Evolutionary conservation across 2,113 vertebrate species (phyloP).

Genomic region (Xyliphius kryptos): DNA sequence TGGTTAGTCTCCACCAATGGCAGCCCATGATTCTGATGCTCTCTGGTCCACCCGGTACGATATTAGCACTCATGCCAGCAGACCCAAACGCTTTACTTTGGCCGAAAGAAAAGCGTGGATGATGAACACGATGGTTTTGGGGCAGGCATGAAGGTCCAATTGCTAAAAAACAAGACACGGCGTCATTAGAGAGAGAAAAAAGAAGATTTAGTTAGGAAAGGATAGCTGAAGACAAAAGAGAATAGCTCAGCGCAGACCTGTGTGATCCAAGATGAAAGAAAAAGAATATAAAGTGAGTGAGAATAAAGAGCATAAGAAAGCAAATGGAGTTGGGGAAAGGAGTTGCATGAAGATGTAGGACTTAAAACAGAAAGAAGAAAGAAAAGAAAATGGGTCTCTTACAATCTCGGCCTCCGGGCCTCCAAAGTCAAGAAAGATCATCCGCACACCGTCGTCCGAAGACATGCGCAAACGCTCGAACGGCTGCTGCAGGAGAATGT

Average conservation of each 20-base stretch:
- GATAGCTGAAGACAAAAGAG: slow-evolving; percentile 2
- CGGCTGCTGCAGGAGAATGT: slow-evolving; percentile 83
- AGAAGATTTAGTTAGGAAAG: background rate
- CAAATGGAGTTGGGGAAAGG: too few relatives aligned
- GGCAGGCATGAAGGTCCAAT: slow-evolving; percentile 91
- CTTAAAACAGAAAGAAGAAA: too few relatives aligned
- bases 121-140: slow-evolving; percentile 98
- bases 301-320: slow-evolving; percentile 2
- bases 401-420: slow-evolving; percentile 90
- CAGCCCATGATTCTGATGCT: slow-evolving; percentile 25
- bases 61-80: slow-evolving; percentile 62
- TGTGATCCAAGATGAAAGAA: slow-evolving; percentile 13
- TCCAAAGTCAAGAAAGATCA: slow-evolving; percentile 93
- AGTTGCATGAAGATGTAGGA: too few relatives aligned
- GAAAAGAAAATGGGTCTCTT: slow-evolving; percentile 50
- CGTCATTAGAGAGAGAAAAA: background rate
- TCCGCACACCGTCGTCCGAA: slow-evolving; percentile 85
- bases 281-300: background rate
- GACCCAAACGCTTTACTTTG: slow-evolving; percentile 91
- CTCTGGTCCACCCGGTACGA: slow-evolving; percentile 4
- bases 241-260: slow-evolving; percentile 11
- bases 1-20: slow-evolving; percentile 10
- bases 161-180: slow-evolving; percentile 66
- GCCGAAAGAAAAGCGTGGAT: slow-evolving; percentile 98
- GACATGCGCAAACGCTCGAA: slow-evolving; percentile 96